Evolutionary conservation across 2,888 invertebrate genomes (phyloP).

Genomic region (Eupithecia exiguata): DNA sequence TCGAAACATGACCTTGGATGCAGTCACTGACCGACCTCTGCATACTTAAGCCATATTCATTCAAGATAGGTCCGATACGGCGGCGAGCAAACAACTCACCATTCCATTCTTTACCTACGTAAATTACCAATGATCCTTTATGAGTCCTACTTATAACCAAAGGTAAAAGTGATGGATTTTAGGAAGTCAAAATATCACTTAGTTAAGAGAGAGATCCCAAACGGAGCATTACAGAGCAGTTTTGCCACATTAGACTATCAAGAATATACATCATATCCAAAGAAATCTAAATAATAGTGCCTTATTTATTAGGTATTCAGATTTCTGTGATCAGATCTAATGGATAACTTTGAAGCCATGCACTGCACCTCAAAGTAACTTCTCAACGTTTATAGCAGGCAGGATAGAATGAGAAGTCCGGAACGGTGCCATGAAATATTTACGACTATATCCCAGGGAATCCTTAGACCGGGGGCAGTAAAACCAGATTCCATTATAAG

Average conservation of each 20-base stretch:
- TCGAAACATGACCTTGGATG: slow-evolving; percentile 61
- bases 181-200: background rate
- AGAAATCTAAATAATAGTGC: too few species aligned
- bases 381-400: slow-evolving; percentile 43
- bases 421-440: slow-evolving; percentile 60
- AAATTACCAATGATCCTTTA: background rate
- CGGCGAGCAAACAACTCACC: background rate
- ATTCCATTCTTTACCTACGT: background rate
- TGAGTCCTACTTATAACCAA: background rate
- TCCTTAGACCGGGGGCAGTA: slow-evolving; percentile 55
- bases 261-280: background rate
- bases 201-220: background rate
- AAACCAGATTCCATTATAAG: slow-evolving; percentile 67
- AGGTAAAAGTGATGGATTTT: background rate
- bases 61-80: slow-evolving; percentile 45
- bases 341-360: background rate
- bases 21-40: slow-evolving; percentile 72
- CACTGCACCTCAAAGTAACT: background rate
- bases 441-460: slow-evolving; percentile 58
- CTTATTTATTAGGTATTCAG: too few species aligned
- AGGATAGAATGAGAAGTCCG: slow-evolving; percentile 49
- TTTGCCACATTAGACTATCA: background rate
- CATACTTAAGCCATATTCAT: slow-evolving; percentile 68
- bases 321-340: too few species aligned
- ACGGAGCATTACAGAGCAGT: background rate